Base-by-base conservation (phyloP, 2,113 vertebrate genomes). In the Periophthalmus modestus region DNA sequence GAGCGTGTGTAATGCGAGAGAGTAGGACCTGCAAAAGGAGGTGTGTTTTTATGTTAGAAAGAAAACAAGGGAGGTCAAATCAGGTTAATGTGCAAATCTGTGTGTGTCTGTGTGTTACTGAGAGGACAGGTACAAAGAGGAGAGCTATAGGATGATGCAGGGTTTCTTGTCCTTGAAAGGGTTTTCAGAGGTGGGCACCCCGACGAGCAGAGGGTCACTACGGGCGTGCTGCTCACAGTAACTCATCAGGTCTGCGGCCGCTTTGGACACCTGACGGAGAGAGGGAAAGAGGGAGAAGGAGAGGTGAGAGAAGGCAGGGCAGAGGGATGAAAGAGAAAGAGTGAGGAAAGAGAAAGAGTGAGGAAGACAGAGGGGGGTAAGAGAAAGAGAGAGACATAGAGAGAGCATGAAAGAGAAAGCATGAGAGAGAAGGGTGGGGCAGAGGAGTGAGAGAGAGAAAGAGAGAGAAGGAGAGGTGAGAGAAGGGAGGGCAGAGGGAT, bases 161-260 rank as follows among this genome's bases (percentile, higher is more conserved):
- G 97, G 97, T 43, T 98, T 99, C 94, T 98, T 99, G 94, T 98
- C 97, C 92, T 99, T 99, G 85, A 99, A 99, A 48, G 97, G 97
- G 77, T 98, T 99, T 90, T 99, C 97, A 0, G 97, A 99, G 28
- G 97, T 96, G 0, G 97, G 96, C 1, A 98, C 94, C 16, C 97
- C 97, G 1, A 99, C 96, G 92, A 99, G 95, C 87, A 99, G 91
- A 0, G 97, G 96, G 87, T 99, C 97, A 0, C 68, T 95, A 82
- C 96, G 89, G 83, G 96, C 96, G 57, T 98, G 95, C 68, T 98
- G 96, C 93, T 98, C 97, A 9, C 97, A 99, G 94, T 97, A 98
- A 82, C 91, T 97, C 97, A 98, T 97, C 63, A 98, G 95, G 74
- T 98, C 97, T 0, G 95, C 95, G 0, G 96, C 95, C 0, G 97